Base-by-base conservation (phyloP, 2,888 invertebrate species). In the Microctonus hyperodae region DNA sequence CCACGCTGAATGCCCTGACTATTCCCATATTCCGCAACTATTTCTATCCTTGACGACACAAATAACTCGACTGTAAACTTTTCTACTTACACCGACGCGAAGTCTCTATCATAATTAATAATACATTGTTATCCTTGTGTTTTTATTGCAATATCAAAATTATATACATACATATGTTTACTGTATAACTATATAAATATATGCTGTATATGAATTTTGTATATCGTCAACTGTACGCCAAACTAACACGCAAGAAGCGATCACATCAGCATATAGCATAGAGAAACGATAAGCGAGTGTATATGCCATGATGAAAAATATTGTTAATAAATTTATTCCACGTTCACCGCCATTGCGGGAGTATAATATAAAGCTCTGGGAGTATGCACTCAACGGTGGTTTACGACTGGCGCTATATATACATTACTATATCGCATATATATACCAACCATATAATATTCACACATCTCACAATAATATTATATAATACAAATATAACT, bases 1-100 rank as follows among this genome's bases (percentile, higher is more conserved):
- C 83, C 76, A 83, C 83, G 82, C 83, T 82, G 81, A 82, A 79
- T 82, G 82, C 83, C 71, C 79, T 78, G 80, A 80, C 81, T 83
- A 80, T 78, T 79, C 64, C 51, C 33, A 55, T 56, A 58, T 33
- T 44, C 63, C 62, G 13, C 44, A 59, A 16, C 40, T 59, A 28
- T 37, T 37, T 33, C 55, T 28, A 55, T 55, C 31, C 37, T 57
- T 59, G 59, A 59, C 28, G 59, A 59, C 48, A 48, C 28, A 44
- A 44, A 44, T 44, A 44, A 51, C 16, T 51, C 51, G n/a, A 51
- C 51, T 51, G 51, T 51, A 11, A 51, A 51, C n/a, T 25, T 51
- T 51, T 51, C 23, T 25, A 51, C 11, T 51, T 51, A 51, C 11
- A 51, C 11, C 25, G n/a, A 51, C n/a, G n/a, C n/a, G 13, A 13